These are phyloP conservation scores for Coptotermes formosanus DNA, from an alignment of 1,140 invertebrate genomes.

Conservation along the genomic window DNA sequence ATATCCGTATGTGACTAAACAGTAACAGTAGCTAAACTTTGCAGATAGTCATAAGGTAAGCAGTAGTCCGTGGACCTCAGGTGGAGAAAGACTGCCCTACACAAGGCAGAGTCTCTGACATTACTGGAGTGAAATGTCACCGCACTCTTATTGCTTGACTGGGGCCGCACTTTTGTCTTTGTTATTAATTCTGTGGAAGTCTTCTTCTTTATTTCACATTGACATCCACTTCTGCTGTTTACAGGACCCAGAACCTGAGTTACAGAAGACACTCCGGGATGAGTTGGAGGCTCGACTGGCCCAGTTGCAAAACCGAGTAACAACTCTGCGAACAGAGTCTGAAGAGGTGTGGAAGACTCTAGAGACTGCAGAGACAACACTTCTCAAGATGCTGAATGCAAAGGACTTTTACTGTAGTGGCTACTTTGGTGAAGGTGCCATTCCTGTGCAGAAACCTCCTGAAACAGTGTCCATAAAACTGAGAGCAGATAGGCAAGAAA, in stretches of 20 bases:
- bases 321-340: conserved; percentile 79
- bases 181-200: background rate
- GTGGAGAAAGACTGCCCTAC: too few relatives aligned
- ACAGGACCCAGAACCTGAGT: conserved; percentile 56
- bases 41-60: too few relatives aligned
- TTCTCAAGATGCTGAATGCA: conserved; percentile 78
- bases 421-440: conserved; percentile 62
- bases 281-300: conserved; percentile 80
- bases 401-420: conserved; percentile 77
- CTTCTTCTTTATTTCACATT: background rate
- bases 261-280: conserved; percentile 64
- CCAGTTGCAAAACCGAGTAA: conserved; percentile 78
- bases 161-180: background rate
- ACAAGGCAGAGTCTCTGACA: too few relatives aligned
- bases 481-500: conserved; percentile 76
- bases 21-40: too few relatives aligned
- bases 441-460: conserved; percentile 56
- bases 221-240: background rate
- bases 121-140: too few relatives aligned
- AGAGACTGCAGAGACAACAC: conserved; percentile 86
- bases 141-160: conserved; percentile 2
- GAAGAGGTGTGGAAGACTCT: conserved; percentile 96
- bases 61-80: too few relatives aligned
- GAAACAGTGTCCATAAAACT: conserved; percentile 68
- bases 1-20: too few relatives aligned